Conservation (phyloP, 2,888 invertebrate genomes). For the Caenorhabditis angaria region DNA sequence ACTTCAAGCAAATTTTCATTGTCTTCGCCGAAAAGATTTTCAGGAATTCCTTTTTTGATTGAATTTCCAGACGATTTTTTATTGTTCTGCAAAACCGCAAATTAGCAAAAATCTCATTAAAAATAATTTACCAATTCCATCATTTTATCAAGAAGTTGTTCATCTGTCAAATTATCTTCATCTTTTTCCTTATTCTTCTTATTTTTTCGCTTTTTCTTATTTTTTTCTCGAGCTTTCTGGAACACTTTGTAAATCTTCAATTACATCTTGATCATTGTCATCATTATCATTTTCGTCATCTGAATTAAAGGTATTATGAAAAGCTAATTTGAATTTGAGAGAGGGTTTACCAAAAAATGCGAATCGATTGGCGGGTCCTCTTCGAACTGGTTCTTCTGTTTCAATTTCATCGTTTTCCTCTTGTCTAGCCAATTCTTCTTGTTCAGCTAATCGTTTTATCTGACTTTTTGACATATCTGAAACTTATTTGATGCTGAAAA, state of each 20-base stretch:
- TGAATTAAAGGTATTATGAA: not conserved
- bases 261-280: constrained; percentile 16
- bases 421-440: constrained; percentile 37
- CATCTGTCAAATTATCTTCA: constrained; percentile 23
- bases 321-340: no score
- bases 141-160: constrained; percentile 25
- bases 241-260: not conserved
- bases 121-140: not conserved
- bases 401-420: constrained; percentile 30
- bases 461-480: constrained; percentile 61
- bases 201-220: constrained; percentile 30
- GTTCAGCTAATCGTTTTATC: constrained; percentile 49
- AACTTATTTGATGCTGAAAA: constrained; percentile 2
- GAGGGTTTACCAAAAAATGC: constrained; percentile 43
- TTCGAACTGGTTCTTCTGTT: constrained; percentile 18
- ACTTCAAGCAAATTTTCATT: constrained; percentile 1
- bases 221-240: constrained; percentile 13
- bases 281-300: constrained; percentile 18
- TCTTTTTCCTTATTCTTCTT: constrained; percentile 3
- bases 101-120: constrained; percentile 8
- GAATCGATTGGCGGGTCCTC: constrained; percentile 42
- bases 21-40: constrained; percentile 28
- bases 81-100: not conserved
- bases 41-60: not conserved
- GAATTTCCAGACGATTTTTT: not conserved